phyloP scores from a whole-genome alignment of 2,888 invertebrate genomes.

The Dryobotodes eremita region DNA sequence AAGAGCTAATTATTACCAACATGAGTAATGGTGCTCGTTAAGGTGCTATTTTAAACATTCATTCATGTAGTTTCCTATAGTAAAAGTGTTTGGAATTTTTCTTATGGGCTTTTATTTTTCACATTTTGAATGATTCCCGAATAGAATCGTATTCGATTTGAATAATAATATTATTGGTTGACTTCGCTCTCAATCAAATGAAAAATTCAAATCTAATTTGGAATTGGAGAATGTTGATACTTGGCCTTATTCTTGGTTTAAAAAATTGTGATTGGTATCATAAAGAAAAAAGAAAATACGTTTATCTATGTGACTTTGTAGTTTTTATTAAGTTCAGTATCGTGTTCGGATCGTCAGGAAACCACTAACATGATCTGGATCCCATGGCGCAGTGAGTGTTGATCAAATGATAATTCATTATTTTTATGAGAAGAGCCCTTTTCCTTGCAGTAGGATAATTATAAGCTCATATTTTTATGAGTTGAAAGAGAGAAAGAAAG shows the following conservation, averaged over 20 bases:
- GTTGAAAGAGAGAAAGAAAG: too few relatives aligned
- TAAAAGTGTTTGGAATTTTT: constrained; percentile 10
- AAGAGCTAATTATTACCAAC: constrained; percentile 29
- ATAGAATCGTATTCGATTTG: neutral
- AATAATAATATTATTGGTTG: neutral
- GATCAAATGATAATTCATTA: neutral
- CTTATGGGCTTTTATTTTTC: neutral
- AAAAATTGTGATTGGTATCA: neutral
- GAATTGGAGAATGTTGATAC: neutral
- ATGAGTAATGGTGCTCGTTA: constrained; percentile 26
- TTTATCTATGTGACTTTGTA: neutral
- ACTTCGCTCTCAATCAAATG: too few relatives aligned
- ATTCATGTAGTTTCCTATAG: constrained; percentile 23
- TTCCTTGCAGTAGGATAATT: neutral
- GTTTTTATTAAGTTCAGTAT: neutral
- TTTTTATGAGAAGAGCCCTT: too few relatives aligned
- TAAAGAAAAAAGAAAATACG: too few relatives aligned
- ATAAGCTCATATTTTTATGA: neutral
- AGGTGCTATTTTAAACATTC: constrained; percentile 9
- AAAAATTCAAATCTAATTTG: neutral
- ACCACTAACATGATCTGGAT: too few relatives aligned
- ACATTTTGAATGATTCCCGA: neutral
- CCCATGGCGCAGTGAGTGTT: neutral
- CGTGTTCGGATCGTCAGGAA: too few relatives aligned
- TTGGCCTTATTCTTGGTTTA: neutral